Evolutionary conservation across 2,888 invertebrate species (phyloP).

Genomic region (Conistra vaccinii): DNA sequence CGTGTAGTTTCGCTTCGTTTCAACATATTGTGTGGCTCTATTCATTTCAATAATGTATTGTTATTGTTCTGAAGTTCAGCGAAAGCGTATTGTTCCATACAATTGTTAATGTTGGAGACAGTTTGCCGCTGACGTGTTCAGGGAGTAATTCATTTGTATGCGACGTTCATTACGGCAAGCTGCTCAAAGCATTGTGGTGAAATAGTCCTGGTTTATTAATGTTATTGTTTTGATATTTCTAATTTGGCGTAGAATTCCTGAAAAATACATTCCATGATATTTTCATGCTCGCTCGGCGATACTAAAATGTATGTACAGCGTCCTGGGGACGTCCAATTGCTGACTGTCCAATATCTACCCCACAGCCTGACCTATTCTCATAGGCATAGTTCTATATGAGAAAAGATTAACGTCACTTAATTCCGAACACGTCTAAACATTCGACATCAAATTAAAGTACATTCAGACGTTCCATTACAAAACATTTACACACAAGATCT

Average conservation of each 20-base stretch:
- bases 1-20: conserved; percentile 56
- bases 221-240: conserved; percentile 40
- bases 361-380: background rate
- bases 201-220: conserved; percentile 48
- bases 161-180: conserved; percentile 48
- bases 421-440: conserved; percentile 8
- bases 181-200: conserved; percentile 32
- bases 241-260: background rate
- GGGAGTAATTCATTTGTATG: conserved; percentile 56
- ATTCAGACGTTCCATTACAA: conserved; percentile 52
- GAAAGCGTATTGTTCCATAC: conserved; percentile 67
- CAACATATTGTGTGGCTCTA: conserved; percentile 61
- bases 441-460: conserved; percentile 48
- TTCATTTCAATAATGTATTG: conserved; percentile 65
- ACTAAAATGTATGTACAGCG: background rate
- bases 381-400: background rate
- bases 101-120: conserved; percentile 64
- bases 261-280: background rate
- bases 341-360: background rate
- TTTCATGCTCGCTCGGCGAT: background rate
- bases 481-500: conserved; percentile 35
- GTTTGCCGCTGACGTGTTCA: conserved; percentile 55
- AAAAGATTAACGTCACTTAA: background rate
- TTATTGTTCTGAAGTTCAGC: conserved; percentile 64
- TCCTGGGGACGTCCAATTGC: background rate